These are phyloP conservation scores for Poicephalus meyeri DNA, from an alignment of 2,113 vertebrate species.

Conservation along the genomic window DNA sequence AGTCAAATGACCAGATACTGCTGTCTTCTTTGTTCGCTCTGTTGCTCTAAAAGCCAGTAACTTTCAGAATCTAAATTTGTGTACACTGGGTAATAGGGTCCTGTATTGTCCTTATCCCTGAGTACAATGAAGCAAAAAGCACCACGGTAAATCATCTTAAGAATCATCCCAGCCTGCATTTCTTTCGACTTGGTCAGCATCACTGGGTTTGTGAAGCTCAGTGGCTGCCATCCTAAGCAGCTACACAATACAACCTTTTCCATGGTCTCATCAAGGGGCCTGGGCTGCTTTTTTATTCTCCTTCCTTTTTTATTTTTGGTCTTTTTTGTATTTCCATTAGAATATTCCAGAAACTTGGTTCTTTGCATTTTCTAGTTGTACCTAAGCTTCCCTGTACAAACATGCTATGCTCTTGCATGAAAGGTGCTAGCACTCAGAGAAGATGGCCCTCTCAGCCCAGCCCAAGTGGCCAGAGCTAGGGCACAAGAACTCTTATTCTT, in stretches of 20 bases:
- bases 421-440: neutral
- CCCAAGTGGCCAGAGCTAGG: rapidly evolving
- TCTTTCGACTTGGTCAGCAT: neutral
- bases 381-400: neutral
- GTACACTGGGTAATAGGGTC: neutral
- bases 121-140: neutral
- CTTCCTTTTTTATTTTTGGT: rapidly evolving
- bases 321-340: neutral
- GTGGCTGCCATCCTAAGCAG: neutral
- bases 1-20: neutral
- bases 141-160: neutral
- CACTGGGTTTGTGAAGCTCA: neutral
- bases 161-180: neutral
- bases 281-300: rapidly evolving
- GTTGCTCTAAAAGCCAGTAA: neutral
- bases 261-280: neutral
- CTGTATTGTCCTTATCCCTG: neutral
- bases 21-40: neutral
- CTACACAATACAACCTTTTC: neutral
- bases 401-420: rapidly evolving
- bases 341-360: neutral
- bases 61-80: neutral
- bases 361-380: neutral
- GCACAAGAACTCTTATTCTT: neutral
- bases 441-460: neutral